Conservation (phyloP, 2,888 invertebrate species). For the Hedya salicella region DNA sequence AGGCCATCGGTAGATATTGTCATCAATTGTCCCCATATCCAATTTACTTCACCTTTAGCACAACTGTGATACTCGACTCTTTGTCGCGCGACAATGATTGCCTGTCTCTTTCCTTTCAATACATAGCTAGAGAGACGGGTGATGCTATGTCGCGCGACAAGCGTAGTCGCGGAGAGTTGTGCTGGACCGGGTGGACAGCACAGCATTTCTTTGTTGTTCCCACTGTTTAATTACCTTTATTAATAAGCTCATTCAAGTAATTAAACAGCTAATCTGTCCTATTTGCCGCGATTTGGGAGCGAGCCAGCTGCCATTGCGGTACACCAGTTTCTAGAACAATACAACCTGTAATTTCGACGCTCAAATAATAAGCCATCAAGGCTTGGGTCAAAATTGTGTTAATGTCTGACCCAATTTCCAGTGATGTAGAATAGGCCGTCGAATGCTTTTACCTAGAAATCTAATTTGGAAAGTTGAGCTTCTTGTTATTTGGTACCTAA, state of each 20-base stretch:
- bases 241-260: constrained; percentile 24
- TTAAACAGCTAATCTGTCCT: constrained; percentile 14
- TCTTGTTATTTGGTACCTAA: neutral
- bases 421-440: constrained; percentile 7
- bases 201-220: neutral
- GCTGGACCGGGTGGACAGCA: too few relatives aligned
- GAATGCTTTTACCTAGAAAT: constrained; percentile 1
- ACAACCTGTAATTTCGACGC: constrained; percentile 8
- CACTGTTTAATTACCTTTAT: neutral
- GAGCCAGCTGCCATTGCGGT: constrained; percentile 25
- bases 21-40: too few relatives aligned
- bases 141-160: too few relatives aligned
- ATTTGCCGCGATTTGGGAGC: constrained; percentile 34
- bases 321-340: constrained; percentile 28
- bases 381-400: constrained; percentile 19
- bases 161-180: too few relatives aligned
- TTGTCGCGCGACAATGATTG: too few relatives aligned
- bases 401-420: constrained; percentile 20
- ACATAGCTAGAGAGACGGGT: too few relatives aligned
- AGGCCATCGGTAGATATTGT: too few relatives aligned
- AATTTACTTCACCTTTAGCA: too few relatives aligned
- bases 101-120: too few relatives aligned
- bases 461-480: neutral
- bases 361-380: constrained; percentile 19
- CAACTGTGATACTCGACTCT: too few relatives aligned